phyloP scores from a whole-genome alignment of 2,113 vertebrate genomes.

The Scartelaos histophorus region DNA sequence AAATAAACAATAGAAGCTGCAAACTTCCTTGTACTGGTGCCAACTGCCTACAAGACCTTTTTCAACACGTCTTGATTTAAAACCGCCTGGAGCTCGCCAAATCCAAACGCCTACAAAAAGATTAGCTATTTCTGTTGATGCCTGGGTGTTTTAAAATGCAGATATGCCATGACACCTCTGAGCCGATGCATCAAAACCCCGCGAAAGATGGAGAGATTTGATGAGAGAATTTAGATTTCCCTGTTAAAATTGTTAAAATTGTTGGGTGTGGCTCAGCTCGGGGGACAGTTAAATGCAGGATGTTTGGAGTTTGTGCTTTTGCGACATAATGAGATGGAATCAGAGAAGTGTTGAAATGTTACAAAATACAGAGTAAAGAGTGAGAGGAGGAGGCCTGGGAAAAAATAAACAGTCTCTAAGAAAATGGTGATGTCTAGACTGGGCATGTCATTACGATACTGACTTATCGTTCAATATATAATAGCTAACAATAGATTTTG shows the following conservation, averaged over 20 bases:
- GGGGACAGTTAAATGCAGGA: background rate
- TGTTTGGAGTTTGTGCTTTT: conserved; percentile 1
- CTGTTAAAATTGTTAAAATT: conserved; percentile 8
- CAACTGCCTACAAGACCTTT: background rate
- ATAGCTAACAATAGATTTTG: no score
- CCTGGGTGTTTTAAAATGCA: background rate
- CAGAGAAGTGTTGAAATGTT: background rate
- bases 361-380: background rate
- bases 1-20: conserved; percentile 1
- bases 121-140: conserved; percentile 17
- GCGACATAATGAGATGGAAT: background rate
- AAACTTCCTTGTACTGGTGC: background rate
- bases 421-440: background rate
- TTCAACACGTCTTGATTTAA: conserved; percentile 3
- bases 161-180: background rate
- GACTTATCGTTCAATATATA: no score
- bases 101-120: conserved; percentile 3
- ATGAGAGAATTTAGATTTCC: background rate
- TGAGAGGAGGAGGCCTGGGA: background rate
- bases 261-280: conserved; percentile 5
- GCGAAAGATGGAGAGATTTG: background rate
- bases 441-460: no score
- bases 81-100: conserved; percentile 11
- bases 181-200: background rate
- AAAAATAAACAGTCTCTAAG: background rate